A percentile compares a stretch with the other conserved stretches of the same genome.
phyloP scores from a whole-genome alignment of 2,888 invertebrate genomes.

The Malacosoma neustria region DNA sequence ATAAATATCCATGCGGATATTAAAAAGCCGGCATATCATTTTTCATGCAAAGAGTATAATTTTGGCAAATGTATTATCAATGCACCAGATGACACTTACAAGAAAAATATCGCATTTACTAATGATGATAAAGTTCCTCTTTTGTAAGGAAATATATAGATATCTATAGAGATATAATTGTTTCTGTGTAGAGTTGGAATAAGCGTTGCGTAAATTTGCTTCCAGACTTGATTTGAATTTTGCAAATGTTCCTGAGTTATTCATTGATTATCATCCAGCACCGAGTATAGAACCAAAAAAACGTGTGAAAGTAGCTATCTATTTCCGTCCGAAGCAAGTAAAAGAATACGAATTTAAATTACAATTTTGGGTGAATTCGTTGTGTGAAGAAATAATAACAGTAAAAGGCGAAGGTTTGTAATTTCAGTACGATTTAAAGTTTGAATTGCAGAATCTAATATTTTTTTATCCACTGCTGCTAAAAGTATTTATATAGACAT shows the following conservation, averaged over 20 bases:
- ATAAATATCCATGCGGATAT: conserved; percentile 75
- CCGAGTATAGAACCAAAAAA: conserved; percentile 47
- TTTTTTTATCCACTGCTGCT: too few relatives aligned
- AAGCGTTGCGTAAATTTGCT: too few relatives aligned
- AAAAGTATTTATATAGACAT: too few relatives aligned
- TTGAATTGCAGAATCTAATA: background rate
- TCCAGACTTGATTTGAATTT: conserved; percentile 70
- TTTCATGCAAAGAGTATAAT: conserved; percentile 77
- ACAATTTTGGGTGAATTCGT: conserved; percentile 70
- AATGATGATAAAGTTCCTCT: conserved; percentile 47
- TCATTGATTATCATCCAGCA: conserved; percentile 52
- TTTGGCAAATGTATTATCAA: conserved; percentile 80
- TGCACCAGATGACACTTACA: conserved; percentile 57
- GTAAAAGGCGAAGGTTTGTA: conserved; percentile 72
- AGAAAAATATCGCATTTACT: conserved; percentile 46
- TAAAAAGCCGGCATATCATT: conserved; percentile 71
- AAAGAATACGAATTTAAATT: conserved; percentile 65
- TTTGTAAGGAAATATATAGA: conserved; percentile 35
- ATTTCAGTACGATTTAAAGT: background rate
- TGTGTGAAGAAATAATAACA: conserved; percentile 59
- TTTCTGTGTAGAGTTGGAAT: too few relatives aligned
- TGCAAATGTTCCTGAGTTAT: conserved; percentile 62
- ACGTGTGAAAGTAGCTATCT: conserved; percentile 59
- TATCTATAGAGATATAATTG: too few relatives aligned
- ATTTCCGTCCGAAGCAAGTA: conserved; percentile 72